Evolutionary conservation across 53 echinoderm and acorn worm species (phyloP).

Genomic region (Henricia sp.): DNA sequence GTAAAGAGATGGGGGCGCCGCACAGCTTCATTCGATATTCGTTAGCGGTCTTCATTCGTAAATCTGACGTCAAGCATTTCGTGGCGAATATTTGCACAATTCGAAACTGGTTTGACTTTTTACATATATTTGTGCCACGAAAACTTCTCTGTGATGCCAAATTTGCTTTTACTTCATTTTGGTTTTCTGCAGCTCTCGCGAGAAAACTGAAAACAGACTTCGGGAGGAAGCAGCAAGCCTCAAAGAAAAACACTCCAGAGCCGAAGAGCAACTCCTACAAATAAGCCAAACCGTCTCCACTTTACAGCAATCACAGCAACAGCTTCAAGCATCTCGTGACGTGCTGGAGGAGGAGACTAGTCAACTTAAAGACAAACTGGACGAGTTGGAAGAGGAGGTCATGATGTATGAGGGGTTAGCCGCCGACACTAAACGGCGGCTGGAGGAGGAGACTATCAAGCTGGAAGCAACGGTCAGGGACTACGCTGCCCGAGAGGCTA

Average conservation of each 20-base stretch:
- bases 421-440: not conserved
- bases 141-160: too few species aligned
- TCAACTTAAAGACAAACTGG: conserved; percentile 23
- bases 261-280: conserved; percentile 1
- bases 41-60: too few species aligned
- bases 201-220: conserved; percentile 12
- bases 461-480: conserved; percentile 49
- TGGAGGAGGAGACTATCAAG: conserved; percentile 29
- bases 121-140: too few species aligned
- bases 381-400: conserved; percentile 32
- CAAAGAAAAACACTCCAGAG: not conserved
- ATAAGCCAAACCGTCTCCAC: not conserved
- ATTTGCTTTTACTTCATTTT: too few species aligned
- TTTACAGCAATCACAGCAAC: not conserved
- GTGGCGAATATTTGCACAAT: too few species aligned
- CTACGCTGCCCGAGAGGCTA: conserved; percentile 21
- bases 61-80: too few species aligned
- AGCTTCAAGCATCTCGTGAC: not conserved
- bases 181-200: too few species aligned
- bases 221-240: not conserved
- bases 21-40: too few species aligned
- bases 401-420: conserved; percentile 29
- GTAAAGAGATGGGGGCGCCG: too few species aligned
- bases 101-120: too few species aligned
- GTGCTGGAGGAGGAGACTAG: conserved; percentile 42